Conservation (phyloP, 1,140 invertebrate species). For the Samia ricini region DNA sequence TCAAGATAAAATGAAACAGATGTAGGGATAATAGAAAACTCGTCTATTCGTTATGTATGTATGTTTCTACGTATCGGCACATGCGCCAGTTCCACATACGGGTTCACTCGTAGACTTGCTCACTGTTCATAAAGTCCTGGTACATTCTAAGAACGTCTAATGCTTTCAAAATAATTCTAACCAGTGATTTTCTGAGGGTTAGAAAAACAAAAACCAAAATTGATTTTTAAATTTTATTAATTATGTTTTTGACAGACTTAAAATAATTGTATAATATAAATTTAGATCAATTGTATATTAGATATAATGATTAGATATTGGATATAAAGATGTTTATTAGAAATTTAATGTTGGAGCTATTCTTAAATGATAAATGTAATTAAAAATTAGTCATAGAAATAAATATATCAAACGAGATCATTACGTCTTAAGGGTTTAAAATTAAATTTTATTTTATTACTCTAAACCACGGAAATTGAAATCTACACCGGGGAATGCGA, state of each 20-base stretch:
- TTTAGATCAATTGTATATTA: neutral
- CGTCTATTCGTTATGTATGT: slow-evolving; percentile 5
- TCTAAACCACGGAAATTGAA: neutral
- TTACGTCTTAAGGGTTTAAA: neutral
- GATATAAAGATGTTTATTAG: neutral
- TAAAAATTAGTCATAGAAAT: neutral
- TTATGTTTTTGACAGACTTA: neutral
- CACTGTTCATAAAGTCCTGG: slow-evolving; percentile 1
- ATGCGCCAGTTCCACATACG: slow-evolving; percentile 4
- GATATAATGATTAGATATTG: neutral
- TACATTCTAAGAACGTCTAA: slow-evolving; percentile 14
- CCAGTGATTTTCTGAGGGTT: neutral
- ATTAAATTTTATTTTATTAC: neutral
- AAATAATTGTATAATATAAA: neutral
- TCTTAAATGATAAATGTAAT: no score
- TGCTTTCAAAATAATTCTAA: slow-evolving; percentile 6
- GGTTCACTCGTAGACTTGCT: slow-evolving; percentile 1
- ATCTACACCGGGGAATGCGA: neutral
- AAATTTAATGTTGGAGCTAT: neutral
- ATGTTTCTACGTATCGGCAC: neutral
- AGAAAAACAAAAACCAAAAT: neutral
- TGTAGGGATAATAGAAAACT: slow-evolving; percentile 9
- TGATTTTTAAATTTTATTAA: neutral
- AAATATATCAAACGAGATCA: neutral
- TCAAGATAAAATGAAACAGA: neutral